Evolutionary conservation across 2,888 invertebrate species (phyloP).

Genomic region (Nephrotoma flavescens): DNA sequence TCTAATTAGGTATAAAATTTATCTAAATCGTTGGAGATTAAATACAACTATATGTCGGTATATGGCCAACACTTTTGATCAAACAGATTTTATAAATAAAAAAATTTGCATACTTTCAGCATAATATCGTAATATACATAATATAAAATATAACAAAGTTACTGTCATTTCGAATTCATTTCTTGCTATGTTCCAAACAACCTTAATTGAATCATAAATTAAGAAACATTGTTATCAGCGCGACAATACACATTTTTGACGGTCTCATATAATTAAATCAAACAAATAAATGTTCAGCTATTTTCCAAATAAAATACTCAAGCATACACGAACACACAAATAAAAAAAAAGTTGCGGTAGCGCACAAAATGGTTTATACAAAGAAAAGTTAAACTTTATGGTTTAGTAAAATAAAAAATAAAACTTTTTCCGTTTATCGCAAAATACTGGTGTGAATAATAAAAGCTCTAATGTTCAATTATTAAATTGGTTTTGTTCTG

Average conservation of each 20-base stretch:
- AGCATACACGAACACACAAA: neutral
- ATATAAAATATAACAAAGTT: neutral
- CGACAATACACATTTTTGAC: neutral
- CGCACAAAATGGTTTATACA: neutral
- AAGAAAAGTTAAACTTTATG: neutral
- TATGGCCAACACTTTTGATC: neutral
- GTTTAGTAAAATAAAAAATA: neutral
- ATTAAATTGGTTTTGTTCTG: neutral
- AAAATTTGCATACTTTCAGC: neutral
- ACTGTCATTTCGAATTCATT: neutral
- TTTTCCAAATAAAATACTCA: neutral
- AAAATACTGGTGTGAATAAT: neutral
- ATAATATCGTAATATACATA: neutral
- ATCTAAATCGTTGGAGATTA: neutral
- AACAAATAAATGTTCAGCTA: neutral
- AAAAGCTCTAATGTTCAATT: neutral
- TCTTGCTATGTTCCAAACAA: neutral
- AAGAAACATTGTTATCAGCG: neutral
- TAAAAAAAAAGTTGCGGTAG: neutral
- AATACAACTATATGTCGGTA: neutral
- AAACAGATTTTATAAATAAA: neutral
- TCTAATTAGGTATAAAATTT: neutral
- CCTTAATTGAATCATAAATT: neutral
- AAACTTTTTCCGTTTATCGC: neutral
- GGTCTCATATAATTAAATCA: neutral